Evolutionary conservation across 2,113 vertebrate species (phyloP).

Genomic region (Neotoma lepida): DNA sequence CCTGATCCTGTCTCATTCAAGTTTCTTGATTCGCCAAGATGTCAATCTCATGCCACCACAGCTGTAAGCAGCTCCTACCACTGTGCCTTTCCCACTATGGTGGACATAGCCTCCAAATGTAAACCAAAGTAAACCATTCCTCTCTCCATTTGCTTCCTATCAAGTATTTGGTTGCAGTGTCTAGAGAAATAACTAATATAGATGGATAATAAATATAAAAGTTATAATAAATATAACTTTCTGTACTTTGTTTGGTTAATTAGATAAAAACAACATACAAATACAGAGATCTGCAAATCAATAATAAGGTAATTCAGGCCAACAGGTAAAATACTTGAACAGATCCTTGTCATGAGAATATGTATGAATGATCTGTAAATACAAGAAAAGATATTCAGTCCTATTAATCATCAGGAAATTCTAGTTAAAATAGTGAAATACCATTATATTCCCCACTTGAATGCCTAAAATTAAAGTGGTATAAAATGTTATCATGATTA

Average conservation of each 20-base stretch:
- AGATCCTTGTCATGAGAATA: not conserved
- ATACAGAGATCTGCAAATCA: not conserved
- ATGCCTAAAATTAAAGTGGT: not conserved
- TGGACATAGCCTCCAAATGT: not conserved
- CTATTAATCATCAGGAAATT: not conserved
- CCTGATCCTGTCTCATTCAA: not conserved
- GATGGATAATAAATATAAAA: not conserved
- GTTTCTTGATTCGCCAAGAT: not conserved
- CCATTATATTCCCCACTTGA: not conserved
- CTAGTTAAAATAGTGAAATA: not conserved
- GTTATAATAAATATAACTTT: not conserved
- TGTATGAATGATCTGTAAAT: not conserved
- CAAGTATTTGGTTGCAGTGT: not conserved
- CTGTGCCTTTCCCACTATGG: not conserved
- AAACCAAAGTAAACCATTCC: not conserved
- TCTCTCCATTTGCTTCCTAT: not conserved
- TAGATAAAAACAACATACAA: not conserved
- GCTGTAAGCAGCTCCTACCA: not conserved
- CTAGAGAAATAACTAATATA: not conserved
- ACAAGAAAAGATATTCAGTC: not conserved
- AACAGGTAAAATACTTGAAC: not conserved
- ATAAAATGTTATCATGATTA: not conserved
- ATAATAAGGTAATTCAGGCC: not conserved
- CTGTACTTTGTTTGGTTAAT: not conserved
- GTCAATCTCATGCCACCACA: not conserved